Conservation (phyloP, 1,140 invertebrate genomes). For the Cydia fagiglandana region DNA sequence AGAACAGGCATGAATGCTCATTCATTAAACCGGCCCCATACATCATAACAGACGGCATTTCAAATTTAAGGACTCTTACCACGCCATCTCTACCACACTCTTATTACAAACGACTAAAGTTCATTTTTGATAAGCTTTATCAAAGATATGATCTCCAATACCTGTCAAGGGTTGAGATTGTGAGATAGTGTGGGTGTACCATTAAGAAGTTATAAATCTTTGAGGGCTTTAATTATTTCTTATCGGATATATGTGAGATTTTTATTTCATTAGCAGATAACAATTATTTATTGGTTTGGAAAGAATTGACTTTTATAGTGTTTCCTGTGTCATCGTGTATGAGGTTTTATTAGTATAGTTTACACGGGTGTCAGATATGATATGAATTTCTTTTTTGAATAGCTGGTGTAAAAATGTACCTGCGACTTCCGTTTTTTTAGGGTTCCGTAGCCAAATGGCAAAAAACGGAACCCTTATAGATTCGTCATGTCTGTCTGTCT, state of each 20-base stretch:
- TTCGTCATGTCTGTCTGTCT: too few species aligned
- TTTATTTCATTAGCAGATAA: conserved; percentile 21
- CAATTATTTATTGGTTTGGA: background rate
- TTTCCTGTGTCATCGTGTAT: conserved; percentile 8
- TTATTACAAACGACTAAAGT: conserved; percentile 1
- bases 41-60: conserved; percentile 3
- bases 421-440: too few species aligned
- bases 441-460: too few species aligned
- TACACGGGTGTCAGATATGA: background rate
- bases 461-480: too few species aligned
- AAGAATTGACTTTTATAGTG: conserved; percentile 1
- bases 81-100: background rate
- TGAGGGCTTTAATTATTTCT: conserved; percentile 2
- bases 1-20: background rate
- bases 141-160: background rate
- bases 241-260: conserved; percentile 2
- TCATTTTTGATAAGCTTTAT: background rate
- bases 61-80: conserved; percentile 13
- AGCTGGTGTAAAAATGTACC: background rate
- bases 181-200: background rate
- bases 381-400: background rate
- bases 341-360: conserved; percentile 13
- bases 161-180: conserved; percentile 8
- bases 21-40: conserved; percentile 18
- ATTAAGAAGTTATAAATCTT: conserved; percentile 19